Base-by-base conservation (phyloP, 1,140 invertebrate genomes). In the Mercenaria mercenaria region DNA sequence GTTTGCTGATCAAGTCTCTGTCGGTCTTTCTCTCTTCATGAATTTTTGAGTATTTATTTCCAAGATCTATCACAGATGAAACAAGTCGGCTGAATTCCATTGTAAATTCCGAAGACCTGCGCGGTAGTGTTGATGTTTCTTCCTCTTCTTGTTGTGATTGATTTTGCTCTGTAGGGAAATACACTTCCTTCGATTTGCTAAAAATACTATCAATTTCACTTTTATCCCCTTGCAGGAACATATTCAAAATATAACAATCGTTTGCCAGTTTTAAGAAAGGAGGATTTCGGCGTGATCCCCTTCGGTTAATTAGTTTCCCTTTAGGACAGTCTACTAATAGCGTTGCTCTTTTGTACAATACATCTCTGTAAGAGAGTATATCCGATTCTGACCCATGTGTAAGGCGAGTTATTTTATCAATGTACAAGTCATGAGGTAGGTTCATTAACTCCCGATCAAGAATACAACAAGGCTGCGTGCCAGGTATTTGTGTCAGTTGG, bases 301-400 rank as follows among this genome's bases (percentile, higher is more conserved):
- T 41, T 15, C 74, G 13, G 15, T 3, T 50, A 3, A 77, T 77
- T 26, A 77, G 43, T 26, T 50, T 77, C 18, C 74, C 74, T 29
- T 34, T 1, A 43, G 74, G 74, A 77, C 74, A 77, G 37, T 41
- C 37, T 77, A 1, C 1, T 13, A 43, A 43, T 23, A 34, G 37
- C n/a, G 6, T 77, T 4, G 74, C 74, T 41, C 74, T 4, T 32
- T 39, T 15, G 8, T 43, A 39, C 6, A 77, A 43, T 43, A 77
- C 74, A 50, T 77, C 74, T 77, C 74, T 77, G n/a, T 77, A 77
- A 20, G 74, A 41, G 2, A 13, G 2, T 43, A 77, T 77, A 23
- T 77, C 37, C 2, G 37, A 77, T 20, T 77, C 74, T 34, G 74
- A 77, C n/a, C 11, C 13, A 15, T 41, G n/a, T 18, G 74, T 41